Base-by-base conservation (phyloP, 1,140 invertebrate species). In the Mycetomoellerius zeteki region DNA sequence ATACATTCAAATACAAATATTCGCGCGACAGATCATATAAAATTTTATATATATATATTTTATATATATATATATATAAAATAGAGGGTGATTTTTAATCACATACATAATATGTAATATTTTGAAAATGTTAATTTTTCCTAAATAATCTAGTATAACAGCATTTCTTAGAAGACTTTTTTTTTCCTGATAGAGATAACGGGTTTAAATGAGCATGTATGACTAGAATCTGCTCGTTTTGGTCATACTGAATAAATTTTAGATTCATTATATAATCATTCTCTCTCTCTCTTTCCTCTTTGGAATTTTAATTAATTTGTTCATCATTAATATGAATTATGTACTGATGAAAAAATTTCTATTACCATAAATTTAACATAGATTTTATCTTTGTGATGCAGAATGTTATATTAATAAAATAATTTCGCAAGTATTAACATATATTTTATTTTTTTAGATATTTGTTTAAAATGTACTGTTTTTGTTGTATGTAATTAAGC, bases 401-500 rank as follows among this genome's bases (percentile, higher is more conserved):
- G 6, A 54, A 54, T 19, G 33, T 37, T 7, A 54, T 19, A 43
- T n/a, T 54, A 54, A 54, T 54, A 54, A 54, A 54, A 37, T 54
- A 43, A 43, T 43, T 43, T 37, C 10, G 8, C 37, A 50, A 16
- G 19, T 2, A 72, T 69, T 69, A 50, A 64, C 8, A 14, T 67
- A 24, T 64, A 16, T 27, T 21, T 56, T 56, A 30, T n/a, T 33
- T 56, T 37, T 56, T 24, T 14, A 24, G 4, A 8, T 10, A 27
- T n/a, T 43, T 43, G 37, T 43, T 43, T 43, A 43, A 4, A 27
- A 60, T 50, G 2, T 30, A 43, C 10, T 47, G 30, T 64, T 37
- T 52, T 52, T 33, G 21, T 69, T 56, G 21, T 19, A 81, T 60
- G 56, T 77, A 62, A 71, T 69, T 67, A 80, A 69, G 12, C 8